Evolutionary conservation across 2,113 vertebrate genomes (phyloP).

Genomic region (Melanocharis versteri): DNA sequence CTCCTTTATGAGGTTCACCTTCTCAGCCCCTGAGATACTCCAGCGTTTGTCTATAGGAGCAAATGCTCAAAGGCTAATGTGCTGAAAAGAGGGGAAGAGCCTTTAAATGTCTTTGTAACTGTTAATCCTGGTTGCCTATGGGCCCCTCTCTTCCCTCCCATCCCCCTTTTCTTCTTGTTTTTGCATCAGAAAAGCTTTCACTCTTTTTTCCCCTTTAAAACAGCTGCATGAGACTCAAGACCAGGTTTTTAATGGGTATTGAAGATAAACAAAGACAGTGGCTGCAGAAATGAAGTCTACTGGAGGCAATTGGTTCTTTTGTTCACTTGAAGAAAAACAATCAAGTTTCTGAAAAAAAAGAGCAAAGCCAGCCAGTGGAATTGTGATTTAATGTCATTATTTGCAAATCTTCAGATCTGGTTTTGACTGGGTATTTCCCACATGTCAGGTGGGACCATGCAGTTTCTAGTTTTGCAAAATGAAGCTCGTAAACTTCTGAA

Average conservation of each 20-base stretch:
- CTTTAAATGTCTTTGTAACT: slow-evolving; percentile 91
- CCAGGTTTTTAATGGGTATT: slow-evolving; percentile 85
- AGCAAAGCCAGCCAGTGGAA: slow-evolving; percentile 28
- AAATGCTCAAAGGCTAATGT: slow-evolving; percentile 81
- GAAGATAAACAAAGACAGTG: slow-evolving; percentile 83
- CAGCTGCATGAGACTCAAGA: slow-evolving; percentile 84
- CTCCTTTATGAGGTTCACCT: slow-evolving; percentile 93
- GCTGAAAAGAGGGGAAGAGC: slow-evolving; percentile 87
- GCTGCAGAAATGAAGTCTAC: slow-evolving; percentile 80
- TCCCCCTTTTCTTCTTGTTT: slow-evolving; percentile 63
- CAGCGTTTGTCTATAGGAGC: slow-evolving; percentile 85
- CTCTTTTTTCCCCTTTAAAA: slow-evolving; percentile 75
- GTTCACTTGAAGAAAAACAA: slow-evolving; percentile 73
- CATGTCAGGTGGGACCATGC: neutral
- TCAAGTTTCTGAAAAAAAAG: slow-evolving; percentile 71
- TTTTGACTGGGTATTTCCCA: slow-evolving; percentile 1
- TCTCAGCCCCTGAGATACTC: slow-evolving; percentile 84
- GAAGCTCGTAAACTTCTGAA: neutral
- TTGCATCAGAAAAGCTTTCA: slow-evolving; percentile 96
- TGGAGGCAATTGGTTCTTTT: slow-evolving; percentile 85
- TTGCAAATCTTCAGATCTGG: slow-evolving; percentile 19
- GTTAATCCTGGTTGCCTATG: slow-evolving; percentile 87
- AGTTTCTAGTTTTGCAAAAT: neutral
- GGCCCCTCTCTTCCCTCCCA: slow-evolving; percentile 58
- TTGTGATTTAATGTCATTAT: slow-evolving; percentile 24